These are phyloP conservation scores for Dicycla oo DNA, from an alignment of 2,888 invertebrate genomes.

Conservation along the genomic window DNA sequence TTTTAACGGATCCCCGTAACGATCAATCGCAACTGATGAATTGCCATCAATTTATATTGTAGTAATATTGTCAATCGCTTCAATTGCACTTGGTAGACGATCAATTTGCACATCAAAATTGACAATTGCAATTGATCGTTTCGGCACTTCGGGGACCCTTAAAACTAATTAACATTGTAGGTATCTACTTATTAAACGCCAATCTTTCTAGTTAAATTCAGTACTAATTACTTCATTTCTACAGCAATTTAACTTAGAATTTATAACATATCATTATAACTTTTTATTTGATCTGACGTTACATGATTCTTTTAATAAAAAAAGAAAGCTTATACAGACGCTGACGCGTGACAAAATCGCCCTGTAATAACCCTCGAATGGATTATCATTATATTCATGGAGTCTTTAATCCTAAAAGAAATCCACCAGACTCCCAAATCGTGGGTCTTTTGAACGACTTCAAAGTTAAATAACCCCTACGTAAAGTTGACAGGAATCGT, in stretches of 20 bases:
- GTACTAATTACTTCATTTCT: neutral
- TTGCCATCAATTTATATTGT: no score
- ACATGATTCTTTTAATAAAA: conserved; percentile 57
- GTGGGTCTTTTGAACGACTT: conserved; percentile 89
- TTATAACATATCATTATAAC: conserved; percentile 11
- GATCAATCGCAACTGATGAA: no score
- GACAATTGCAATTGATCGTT: no score
- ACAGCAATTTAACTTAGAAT: neutral
- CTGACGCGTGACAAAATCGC: conserved; percentile 82
- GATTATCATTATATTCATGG: conserved; percentile 90
- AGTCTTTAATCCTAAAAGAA: conserved; percentile 90
- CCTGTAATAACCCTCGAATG: conserved; percentile 80
- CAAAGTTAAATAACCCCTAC: conserved; percentile 88
- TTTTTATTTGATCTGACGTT: conserved; percentile 40
- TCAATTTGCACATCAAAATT: no score
- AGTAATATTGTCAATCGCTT: no score
- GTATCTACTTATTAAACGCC: no score
- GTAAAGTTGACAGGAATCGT: conserved; percentile 69
- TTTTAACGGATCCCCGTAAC: no score
- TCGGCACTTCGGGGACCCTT: no score
- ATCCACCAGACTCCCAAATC: conserved; percentile 89
- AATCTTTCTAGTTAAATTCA: neutral
- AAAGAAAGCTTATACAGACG: conserved; percentile 73
- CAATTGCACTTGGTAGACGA: no score
- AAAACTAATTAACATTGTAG: neutral